A percentile compares a stretch with the other conserved stretches of the same genome.
phyloP scores from a whole-genome alignment of 1,140 invertebrate species.

The Drosophila guanche region DNA sequence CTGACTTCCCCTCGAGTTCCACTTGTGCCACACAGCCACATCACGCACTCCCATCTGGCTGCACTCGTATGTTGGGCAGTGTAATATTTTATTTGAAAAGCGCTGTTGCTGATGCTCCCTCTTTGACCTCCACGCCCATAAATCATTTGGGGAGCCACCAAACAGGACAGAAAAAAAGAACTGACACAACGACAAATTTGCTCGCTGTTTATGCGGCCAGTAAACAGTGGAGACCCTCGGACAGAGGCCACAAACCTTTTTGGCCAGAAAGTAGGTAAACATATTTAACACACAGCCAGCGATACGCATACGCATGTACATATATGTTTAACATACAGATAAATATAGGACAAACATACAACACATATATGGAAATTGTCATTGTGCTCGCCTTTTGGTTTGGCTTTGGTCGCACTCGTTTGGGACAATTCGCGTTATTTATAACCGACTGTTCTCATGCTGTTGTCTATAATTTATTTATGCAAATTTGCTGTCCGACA shows the following conservation, averaged over 20 bases:
- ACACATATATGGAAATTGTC: slow-evolving; percentile 48
- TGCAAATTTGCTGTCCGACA: slow-evolving; percentile 55
- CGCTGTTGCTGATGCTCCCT: slow-evolving; percentile 38
- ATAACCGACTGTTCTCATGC: slow-evolving; percentile 66
- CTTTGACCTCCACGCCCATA: slow-evolving; percentile 48
- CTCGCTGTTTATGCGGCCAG: slow-evolving; percentile 51
- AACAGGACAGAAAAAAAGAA: slow-evolving; percentile 40
- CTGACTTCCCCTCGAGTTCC: neutral
- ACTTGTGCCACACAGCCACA: neutral
- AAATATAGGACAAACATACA: slow-evolving; percentile 1
- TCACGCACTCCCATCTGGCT: neutral
- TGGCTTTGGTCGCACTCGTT: slow-evolving; percentile 26
- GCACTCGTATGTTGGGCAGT: slow-evolving; percentile 38
- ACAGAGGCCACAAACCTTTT: slow-evolving; percentile 22
- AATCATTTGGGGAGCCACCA: slow-evolving; percentile 56
- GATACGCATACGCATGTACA: no score
- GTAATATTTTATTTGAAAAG: slow-evolving; percentile 73
- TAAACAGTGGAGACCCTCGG: slow-evolving; percentile 18
- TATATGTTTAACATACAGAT: slow-evolving; percentile 47
- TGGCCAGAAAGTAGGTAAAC: slow-evolving; percentile 52
- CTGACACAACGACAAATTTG: slow-evolving; percentile 71
- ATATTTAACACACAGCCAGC: slow-evolving; percentile 46
- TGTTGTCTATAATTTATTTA: slow-evolving; percentile 81
- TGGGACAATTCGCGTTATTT: slow-evolving; percentile 49
- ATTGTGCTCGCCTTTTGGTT: slow-evolving; percentile 31